Evolutionary conservation across 92 coral and sea anemone species (phyloP), one percentile per base, ranked within the genome.

Genomic region (Plumapathes pennacea): DNA sequence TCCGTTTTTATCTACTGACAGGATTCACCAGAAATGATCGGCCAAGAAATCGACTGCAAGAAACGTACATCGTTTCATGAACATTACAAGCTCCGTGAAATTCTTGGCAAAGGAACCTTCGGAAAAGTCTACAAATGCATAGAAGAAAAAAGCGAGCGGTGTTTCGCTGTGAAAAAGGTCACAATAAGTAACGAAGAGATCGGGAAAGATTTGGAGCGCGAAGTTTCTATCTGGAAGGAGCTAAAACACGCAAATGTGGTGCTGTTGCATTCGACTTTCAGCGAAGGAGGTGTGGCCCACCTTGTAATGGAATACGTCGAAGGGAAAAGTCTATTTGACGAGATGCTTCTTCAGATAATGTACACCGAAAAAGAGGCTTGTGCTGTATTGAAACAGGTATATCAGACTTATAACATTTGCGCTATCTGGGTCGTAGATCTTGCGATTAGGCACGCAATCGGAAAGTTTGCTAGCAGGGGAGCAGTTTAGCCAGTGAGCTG

Each of bases 261-360:
- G n/a, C n/a, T n/a, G n/a, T n/a, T n/a, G n/a, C n/a, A n/a, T 38
- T 42, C 37, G n/a, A 26, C 42, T n/a, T 66, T 39, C 15, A 14
- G 42, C n/a, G 61, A 40, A 7, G n/a, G 21, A 34, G 40, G 32
- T 2, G 32, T 22, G 27, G 39, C 54, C 0, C 54, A 43, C 48
- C 25, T 66, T 5, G 76, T 87, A 3, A 82, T 85, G 80, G 95
- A 87, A 46, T 54, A 59, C 33, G 60, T 87, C 8, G 79, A 57
- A 10, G 85, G 89, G 3, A 80, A 81, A 14, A 87, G 76, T 69
- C 65, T 87, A 25, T 87, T 82, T 30, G 95, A 87, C 31, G 95
- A 87, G 53, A 70, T 87, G 22, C 45, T 87, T 33, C 48, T 62
- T 13, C 76, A 74, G 31, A 54, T 77, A 8, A 41, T 62, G 8